A percentile compares a stretch with the other conserved stretches of the same genome.
These are phyloP conservation scores for Semotilus atromaculatus DNA, from an alignment of 2,797 vertebrate genomes.

Conservation along the genomic window DNA sequence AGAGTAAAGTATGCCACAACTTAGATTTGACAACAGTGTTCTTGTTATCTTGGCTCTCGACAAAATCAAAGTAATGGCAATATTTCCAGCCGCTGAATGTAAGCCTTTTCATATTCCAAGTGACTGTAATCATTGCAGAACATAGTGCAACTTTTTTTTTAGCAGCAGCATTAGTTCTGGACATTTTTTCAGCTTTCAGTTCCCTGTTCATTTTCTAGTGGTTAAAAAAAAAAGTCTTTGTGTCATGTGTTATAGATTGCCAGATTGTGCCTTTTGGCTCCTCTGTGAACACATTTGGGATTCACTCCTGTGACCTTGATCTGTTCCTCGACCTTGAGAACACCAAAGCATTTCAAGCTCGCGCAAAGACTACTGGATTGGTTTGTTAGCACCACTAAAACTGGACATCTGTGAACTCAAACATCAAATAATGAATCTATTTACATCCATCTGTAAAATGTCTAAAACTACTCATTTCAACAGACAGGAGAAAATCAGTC, in stretches of 20 bases:
- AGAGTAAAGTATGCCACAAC: too few relatives aligned
- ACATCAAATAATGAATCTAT: not conserved
- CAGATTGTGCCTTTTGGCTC: conserved; percentile 88
- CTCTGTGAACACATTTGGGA: conserved; percentile 88
- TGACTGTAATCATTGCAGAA: not conserved
- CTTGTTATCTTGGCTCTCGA: too few relatives aligned
- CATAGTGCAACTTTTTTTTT: not conserved
- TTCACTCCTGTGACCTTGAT: conserved; percentile 90
- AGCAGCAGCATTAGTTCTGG: not conserved
- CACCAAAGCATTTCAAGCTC: conserved; percentile 82
- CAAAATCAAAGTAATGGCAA: too few relatives aligned
- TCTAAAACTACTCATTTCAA: not conserved
- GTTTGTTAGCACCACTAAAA: conserved; percentile 44
- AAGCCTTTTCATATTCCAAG: not conserved
- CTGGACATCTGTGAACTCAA: not conserved
- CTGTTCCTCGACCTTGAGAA: conserved; percentile 89
- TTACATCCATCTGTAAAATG: not conserved
- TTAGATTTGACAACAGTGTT: too few relatives aligned
- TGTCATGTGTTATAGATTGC: conserved; percentile 77
- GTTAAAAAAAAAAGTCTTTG: not conserved
- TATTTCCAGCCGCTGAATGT: too few relatives aligned
- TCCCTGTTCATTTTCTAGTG: not conserved
- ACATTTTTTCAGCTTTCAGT: not conserved
- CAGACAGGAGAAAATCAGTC: conserved; percentile 71
- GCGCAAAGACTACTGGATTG: conserved; percentile 71